phyloP scores from a whole-genome alignment of 2,113 vertebrate species.

The Nesospiza acunhae region DNA sequence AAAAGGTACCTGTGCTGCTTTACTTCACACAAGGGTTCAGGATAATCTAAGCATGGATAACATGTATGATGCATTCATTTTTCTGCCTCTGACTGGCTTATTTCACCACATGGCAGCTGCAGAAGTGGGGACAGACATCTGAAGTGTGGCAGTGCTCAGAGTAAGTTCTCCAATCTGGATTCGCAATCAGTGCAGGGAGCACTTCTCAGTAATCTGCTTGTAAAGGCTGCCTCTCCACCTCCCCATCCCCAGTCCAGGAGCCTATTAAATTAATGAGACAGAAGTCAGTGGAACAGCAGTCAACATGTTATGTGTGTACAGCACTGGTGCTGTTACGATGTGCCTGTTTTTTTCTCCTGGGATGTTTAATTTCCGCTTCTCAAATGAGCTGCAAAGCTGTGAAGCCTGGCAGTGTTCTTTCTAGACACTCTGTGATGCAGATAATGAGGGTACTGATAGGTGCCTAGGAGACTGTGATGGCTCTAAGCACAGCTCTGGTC shows the following conservation, averaged over 20 bases:
- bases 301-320: conserved; percentile 77
- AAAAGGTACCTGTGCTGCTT: not conserved
- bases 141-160: not conserved
- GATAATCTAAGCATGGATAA: not conserved
- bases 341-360: conserved; percentile 82
- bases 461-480: conserved; percentile 91
- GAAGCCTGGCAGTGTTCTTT: conserved; percentile 84
- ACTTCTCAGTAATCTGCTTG: conserved; percentile 54
- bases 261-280: conserved; percentile 91
- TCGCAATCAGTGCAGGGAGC: not conserved
- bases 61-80: not conserved
- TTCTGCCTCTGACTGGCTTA: not conserved
- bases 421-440: conserved; percentile 86
- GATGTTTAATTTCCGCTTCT: conserved; percentile 94
- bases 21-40: not conserved
- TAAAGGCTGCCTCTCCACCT: conserved; percentile 68
- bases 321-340: conserved; percentile 76
- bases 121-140: not conserved
- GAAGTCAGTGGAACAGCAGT: conserved; percentile 76
- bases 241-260: conserved; percentile 70
- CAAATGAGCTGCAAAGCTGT: conserved; percentile 89
- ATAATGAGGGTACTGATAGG: conserved; percentile 98
- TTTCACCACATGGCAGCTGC: not conserved
- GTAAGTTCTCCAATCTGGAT: not conserved
- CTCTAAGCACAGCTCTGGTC: conserved; percentile 90